Evolutionary conservation across 2,888 invertebrate species (phyloP).

Genomic region (Pristionchus fissidentatus): DNA sequence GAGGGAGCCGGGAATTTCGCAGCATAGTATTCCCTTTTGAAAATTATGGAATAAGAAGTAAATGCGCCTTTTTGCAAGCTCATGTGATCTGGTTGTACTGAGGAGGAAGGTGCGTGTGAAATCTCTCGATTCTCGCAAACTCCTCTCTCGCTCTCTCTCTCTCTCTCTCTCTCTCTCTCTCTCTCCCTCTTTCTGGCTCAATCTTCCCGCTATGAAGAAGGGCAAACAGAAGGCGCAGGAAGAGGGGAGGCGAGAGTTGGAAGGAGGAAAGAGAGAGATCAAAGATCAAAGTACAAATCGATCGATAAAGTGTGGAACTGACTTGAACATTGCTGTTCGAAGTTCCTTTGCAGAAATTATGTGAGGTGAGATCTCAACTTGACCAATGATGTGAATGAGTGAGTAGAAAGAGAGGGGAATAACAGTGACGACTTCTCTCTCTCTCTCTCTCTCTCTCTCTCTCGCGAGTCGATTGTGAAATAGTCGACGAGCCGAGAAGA

Average conservation of each 20-base stretch:
- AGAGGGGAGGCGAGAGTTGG: slow-evolving; percentile 8
- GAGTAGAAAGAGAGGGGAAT: neutral
- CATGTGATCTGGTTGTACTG: too few relatives aligned
- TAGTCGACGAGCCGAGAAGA: slow-evolving; percentile 24
- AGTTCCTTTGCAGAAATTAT: neutral
- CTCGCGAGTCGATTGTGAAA: slow-evolving; percentile 31
- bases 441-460: neutral
- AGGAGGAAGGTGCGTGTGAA: neutral
- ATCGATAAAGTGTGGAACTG: neutral
- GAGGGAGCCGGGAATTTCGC: neutral
- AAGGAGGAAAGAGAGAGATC: slow-evolving; percentile 24
- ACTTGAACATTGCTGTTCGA: neutral
- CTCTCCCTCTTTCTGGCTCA: neutral
- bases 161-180: neutral
- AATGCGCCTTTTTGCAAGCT: too few relatives aligned
- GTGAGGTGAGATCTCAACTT: neutral
- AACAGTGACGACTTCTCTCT: neutral
- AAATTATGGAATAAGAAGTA: too few relatives aligned
- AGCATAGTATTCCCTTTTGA: too few relatives aligned
- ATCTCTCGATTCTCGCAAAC: neutral
- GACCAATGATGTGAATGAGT: neutral
- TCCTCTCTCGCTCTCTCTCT: neutral
- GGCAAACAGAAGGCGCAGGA: slow-evolving; percentile 33
- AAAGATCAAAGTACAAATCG: neutral
- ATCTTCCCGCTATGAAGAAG: too few relatives aligned